Base-by-base conservation (phyloP, 2,113 vertebrate species). In the Morone saxatilis region DNA sequence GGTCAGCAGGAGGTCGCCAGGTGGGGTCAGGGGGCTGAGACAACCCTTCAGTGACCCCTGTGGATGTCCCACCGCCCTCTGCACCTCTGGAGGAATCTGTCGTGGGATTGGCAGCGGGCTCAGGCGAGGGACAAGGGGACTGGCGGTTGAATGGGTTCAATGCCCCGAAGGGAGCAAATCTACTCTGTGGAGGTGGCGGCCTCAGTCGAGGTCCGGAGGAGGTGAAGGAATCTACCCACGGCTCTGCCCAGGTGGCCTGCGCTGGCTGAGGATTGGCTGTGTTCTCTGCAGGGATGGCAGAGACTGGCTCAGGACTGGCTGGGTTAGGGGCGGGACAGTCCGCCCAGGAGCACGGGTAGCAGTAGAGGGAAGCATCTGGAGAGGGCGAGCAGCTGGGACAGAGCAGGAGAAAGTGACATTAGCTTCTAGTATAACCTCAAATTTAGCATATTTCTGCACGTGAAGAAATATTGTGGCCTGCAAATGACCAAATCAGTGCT, bases 281-380 rank as follows among this genome's bases (percentile, higher is more conserved):
- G 6, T 62, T 88, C 59, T 93, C 92, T 48, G 83, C 80, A 12
- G 91, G 77, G 74, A 76, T 0, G 60, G 83, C 48, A 2, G 84
- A 74, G 76, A 40, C 60, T 0, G 86, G 81, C 53, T 94, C 87
- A 20, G 93, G 86, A 84, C 90, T 86, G 86, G 96, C 89, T 6
- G 96, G 72, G 61, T 96, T 97, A 4, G 95, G 95, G 1, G 94
- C 96, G 71, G 97, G 97, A 90, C 97, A 99, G 91, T 98, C 97
- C 0, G 95, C 96, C 98, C 98, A 99, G 1, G 97, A 96, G 86
- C 97, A 99, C 0, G 98, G 98, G 85, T 99, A 99, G 90, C 97
- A 99, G 91, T 99, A 99, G 5, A 99, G 93, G 16, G 97, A 97
- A 2, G 97, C 92, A 45, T 99, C 97, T 0, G 98, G 97, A 0